Base-by-base conservation (phyloP, 2,797 vertebrate genomes). In the Taenioides sp. region DNA sequence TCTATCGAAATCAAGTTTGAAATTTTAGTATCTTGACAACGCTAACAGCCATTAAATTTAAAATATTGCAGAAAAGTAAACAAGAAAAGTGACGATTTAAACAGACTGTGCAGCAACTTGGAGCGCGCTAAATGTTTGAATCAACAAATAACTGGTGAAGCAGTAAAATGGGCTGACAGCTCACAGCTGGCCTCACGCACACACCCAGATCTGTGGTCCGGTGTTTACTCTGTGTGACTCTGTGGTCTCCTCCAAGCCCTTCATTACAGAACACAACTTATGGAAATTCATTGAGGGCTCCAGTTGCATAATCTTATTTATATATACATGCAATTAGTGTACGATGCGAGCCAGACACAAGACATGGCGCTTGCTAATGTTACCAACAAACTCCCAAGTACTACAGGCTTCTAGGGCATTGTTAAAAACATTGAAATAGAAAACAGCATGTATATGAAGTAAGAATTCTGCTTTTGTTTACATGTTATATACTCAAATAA, bases 211-310 rank as follows among this genome's bases (percentile, higher is more conserved):
- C 63, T 65, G 63, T 27, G 63, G 37, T 18, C 22, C 22, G 3
- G 5, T 49, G 63, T 65, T 65, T 65, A 47, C 37, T 65, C 61
- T 11, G 61, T 63, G 28, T 22, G 20, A 63, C 18, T 37, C 63
- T 49, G 63, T 9, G 63, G 63, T 65, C 63, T 25, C 22, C 63
- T 49, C 37, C 62, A 40, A 49, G 63, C 10, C 37, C 37, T 49
- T 49, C 63, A 65, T 65, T 49, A 65, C 34, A 2, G 7, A 17
- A 14, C 40, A 25, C 10, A 18, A 49, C 63, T 65, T 40, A 34
- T 59, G 57, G 28, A 62, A 62, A 62, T 34, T 34, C 34, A 62
- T 62, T 7, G 16, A 62, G 28, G 25, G 60, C 27, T 62, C 60
- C 10, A 17, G 23, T 59, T 28, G 11, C 57, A 28, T 28, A 58